phyloP scores from a whole-genome alignment of 2,797 vertebrate species.

The Lepus oiostolus region DNA sequence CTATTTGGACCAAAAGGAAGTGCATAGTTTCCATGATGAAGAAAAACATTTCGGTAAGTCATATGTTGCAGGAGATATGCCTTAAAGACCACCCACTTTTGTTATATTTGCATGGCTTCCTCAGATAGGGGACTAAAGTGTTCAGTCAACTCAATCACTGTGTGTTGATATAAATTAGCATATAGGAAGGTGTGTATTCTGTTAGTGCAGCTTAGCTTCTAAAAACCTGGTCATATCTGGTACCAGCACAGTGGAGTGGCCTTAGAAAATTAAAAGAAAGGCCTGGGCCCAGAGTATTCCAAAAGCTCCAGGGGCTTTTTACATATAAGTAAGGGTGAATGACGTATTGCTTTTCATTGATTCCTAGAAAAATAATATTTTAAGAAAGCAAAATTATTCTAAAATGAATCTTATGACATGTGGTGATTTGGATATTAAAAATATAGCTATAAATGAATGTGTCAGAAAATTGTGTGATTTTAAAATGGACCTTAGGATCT shows the following conservation, averaged over 20 bases:
- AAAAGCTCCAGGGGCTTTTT: neutral
- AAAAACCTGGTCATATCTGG: neutral
- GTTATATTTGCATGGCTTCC: neutral
- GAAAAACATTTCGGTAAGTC: neutral
- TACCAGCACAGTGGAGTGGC: neutral
- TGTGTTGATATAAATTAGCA: neutral
- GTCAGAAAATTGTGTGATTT: neutral
- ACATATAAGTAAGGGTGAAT: neutral
- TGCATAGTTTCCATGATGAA: neutral
- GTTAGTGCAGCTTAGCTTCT: neutral
- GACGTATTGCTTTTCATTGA: neutral
- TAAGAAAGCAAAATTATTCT: slow-evolving; percentile 16
- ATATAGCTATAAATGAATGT: neutral
- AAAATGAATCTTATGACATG: neutral
- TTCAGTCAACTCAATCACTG: neutral
- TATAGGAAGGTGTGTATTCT: neutral
- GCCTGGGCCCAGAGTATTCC: neutral
- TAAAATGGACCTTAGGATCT: neutral
- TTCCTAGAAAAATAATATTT: slow-evolving; percentile 35
- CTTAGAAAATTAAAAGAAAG: slow-evolving; percentile 25
- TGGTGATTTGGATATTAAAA: neutral
- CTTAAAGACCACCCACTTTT: neutral
- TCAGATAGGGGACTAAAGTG: neutral
- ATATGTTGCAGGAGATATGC: neutral
- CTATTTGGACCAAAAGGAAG: neutral